Evolutionary conservation across 2,113 vertebrate genomes (phyloP).

Genomic region (Saguinus midas): DNA sequence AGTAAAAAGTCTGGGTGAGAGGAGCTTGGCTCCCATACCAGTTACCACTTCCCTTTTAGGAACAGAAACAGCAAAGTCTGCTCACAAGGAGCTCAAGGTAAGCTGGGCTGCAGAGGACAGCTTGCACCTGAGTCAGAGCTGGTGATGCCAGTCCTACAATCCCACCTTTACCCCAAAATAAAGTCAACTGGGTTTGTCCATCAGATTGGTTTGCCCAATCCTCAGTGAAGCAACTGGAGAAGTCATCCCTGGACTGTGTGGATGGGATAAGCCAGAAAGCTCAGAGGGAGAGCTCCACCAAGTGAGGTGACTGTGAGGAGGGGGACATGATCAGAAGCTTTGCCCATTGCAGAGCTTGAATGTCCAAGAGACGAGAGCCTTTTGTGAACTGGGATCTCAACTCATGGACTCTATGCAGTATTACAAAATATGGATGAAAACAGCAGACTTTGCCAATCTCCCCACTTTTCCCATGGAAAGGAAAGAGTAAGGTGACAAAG

Average conservation of each 20-base stretch:
- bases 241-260: accelerated
- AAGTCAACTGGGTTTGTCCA: background rate
- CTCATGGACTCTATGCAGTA: accelerated
- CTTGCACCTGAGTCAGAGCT: background rate
- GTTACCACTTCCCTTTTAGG: background rate
- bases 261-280: background rate
- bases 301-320: background rate
- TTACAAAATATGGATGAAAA: background rate
- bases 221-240: background rate
- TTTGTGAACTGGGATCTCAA: background rate
- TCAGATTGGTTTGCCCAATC: background rate
- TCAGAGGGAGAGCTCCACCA: background rate
- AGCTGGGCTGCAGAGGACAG: background rate
- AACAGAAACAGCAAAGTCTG: background rate
- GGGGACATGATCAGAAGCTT: background rate
- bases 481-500: background rate
- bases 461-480: background rate
- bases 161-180: background rate
- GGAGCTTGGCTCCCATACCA: background rate
- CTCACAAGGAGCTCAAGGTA: background rate
- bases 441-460: background rate
- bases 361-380: background rate
- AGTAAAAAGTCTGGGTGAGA: accelerated
- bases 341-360: background rate
- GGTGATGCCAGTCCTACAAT: background rate